phyloP scores from a whole-genome alignment of 2,888 invertebrate genomes.

The Hirtodrosophila confusa region DNA sequence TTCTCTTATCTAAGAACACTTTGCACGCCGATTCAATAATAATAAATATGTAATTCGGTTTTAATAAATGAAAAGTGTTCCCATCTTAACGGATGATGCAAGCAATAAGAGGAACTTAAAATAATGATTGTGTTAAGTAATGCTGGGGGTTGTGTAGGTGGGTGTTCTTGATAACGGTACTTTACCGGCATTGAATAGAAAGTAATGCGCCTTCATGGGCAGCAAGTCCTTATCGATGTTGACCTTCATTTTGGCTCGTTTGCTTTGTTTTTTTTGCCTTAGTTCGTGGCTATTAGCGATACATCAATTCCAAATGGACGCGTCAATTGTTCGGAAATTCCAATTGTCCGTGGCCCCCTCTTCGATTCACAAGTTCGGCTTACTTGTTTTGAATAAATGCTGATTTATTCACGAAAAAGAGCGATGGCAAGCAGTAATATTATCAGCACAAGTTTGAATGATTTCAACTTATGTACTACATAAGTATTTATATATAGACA shows the following conservation, averaged over 20 bases:
- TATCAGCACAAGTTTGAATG: constrained; percentile 20
- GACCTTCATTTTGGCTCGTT: constrained; percentile 69
- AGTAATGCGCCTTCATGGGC: constrained; percentile 95
- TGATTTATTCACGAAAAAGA: constrained; percentile 12
- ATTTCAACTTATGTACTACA: background rate
- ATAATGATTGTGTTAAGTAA: background rate
- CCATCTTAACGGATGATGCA: constrained; percentile 2
- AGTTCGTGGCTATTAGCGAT: constrained; percentile 6
- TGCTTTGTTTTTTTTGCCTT: constrained; percentile 1
- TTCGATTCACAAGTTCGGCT: constrained; percentile 6
- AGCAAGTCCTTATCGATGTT: constrained; percentile 89
- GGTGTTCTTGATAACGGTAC: background rate
- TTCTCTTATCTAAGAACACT: constrained; percentile 15
- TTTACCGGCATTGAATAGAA: constrained; percentile 94
- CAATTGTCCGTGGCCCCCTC: constrained; percentile 1
- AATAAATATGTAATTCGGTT: constrained; percentile 7
- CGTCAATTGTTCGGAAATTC: background rate
- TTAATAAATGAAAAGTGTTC: constrained; percentile 1
- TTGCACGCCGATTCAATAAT: background rate
- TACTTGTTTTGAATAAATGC: constrained; percentile 1
- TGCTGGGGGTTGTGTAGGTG: background rate
- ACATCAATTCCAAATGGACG: constrained; percentile 26
- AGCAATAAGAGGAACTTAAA: background rate
- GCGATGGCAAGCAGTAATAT: constrained; percentile 10
- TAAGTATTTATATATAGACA: constrained; percentile 1